Evolutionary conservation across 2,113 vertebrate species (phyloP), one percentile per base, ranked within the genome.

Genomic region (Neodon shergylaensis): DNA sequence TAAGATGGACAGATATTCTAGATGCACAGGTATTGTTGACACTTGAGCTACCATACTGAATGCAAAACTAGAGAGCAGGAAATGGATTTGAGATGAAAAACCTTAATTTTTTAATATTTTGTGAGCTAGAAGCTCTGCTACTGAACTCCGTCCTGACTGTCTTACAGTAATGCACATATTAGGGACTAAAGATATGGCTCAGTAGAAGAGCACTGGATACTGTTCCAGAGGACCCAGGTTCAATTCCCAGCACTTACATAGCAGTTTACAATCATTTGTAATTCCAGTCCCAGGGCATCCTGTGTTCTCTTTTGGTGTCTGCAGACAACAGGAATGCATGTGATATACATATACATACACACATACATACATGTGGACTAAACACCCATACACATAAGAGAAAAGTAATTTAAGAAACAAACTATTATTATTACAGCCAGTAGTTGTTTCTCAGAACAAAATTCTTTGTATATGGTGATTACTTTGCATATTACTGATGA

Each of bases 21-120:
- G 12, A 65, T 87, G 47, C 36, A 84, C 16, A 77, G 19, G 12
- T 68, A 11, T 52, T 91, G 19, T 86, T 66, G 70, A 70, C 33
- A 28, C 33, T 91, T 87, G 47, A 92, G 10, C 65, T 95, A 92
- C 89, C 86, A 74, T 90, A 73, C 22, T 82, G 17, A 95, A 33
- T 22, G 0, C 72, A 79, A 83, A 95, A 97, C 31, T 91, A 16
- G 81, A 90, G 49, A 85, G 1, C 36, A 89, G 47, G 70, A 90
- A 63, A 65, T 84, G 58, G 36, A 22, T 66, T 96, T 87, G 36
- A 90, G 52, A 93, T 68, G 49, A 52, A 94, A 88, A 88, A 63
- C n/a, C 72, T 84, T 65, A 47, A 79, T 31, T 66, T 66, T 95
- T 86, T 19, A 84, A 28, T 97, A 52, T 94, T 88, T 84, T 72